Evolutionary conservation across 2,113 vertebrate species (phyloP).

Genomic region (Dipodomys merriami): DNA sequence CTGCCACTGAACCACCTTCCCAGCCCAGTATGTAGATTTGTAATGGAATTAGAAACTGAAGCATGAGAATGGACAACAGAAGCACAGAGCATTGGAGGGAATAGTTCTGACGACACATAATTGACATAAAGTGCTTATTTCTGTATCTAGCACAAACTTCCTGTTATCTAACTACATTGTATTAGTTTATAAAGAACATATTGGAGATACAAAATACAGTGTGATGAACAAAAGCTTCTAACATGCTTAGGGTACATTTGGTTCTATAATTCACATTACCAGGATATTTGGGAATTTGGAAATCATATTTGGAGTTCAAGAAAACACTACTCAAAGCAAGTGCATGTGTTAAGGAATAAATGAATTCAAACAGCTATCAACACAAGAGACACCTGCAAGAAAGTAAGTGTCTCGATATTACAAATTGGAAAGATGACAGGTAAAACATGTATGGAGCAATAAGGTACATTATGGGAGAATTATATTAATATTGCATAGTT

Average conservation of each 20-base stretch:
- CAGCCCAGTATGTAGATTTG: not conserved
- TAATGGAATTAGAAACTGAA: not conserved
- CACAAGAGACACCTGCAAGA: not conserved
- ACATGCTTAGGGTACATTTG: not conserved
- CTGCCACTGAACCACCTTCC: no score
- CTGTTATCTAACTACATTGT: not conserved
- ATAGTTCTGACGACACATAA: not conserved
- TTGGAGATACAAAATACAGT: not conserved
- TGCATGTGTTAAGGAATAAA: no score
- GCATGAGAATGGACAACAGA: not conserved
- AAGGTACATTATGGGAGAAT: not conserved
- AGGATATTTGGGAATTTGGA: not conserved
- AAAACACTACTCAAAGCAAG: not conserved
- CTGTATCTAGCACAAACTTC: not conserved
- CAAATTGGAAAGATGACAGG: not conserved
- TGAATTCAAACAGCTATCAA: no score
- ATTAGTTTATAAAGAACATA: not conserved
- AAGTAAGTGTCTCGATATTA: not conserved
- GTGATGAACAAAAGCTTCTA: not conserved
- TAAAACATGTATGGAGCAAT: not conserved
- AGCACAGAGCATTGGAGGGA: not conserved
- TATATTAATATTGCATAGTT: not conserved
- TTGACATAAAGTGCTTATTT: not conserved
- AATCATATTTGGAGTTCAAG: not conserved
- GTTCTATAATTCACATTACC: not conserved